A percentile compares a stretch with the other conserved stretches of the same genome.
phyloP scores from a whole-genome alignment of 2,797 vertebrate genomes.

The Rhyacichthys aspro region DNA sequence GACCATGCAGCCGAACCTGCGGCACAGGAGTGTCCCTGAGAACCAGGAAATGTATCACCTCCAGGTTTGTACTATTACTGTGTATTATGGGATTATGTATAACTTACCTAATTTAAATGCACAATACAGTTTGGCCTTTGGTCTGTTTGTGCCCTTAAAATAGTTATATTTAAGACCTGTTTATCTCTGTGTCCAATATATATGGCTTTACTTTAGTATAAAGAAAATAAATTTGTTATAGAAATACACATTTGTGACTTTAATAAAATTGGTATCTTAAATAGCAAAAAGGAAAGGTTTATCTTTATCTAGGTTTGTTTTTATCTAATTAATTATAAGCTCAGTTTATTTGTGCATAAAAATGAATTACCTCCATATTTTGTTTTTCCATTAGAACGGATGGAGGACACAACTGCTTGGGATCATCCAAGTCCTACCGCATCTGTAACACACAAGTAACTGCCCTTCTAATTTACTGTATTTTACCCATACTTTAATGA shows the following conservation, averaged over 20 bases:
- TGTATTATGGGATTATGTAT: neutral
- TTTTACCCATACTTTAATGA: neutral
- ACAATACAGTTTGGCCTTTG: neutral
- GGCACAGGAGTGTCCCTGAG: conserved; percentile 86
- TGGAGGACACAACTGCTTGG: conserved; percentile 85
- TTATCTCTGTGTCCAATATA: too few species aligned
- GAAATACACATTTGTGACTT: too few species aligned
- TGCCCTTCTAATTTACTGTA: neutral
- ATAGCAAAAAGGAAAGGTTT: too few species aligned
- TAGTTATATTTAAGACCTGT: too few species aligned
- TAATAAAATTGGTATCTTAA: too few species aligned
- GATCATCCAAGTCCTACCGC: conserved; percentile 82
- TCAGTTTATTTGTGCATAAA: neutral
- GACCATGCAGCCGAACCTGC: conserved; percentile 89
- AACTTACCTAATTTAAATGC: neutral
- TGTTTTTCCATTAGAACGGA: conserved; percentile 82
- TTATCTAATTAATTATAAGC: neutral
- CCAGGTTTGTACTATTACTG: conserved; percentile 75
- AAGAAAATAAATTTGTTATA: too few species aligned
- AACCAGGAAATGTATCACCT: conserved; percentile 84
- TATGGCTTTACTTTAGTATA: too few species aligned
- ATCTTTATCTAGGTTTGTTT: too few species aligned
- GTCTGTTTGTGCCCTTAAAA: too few species aligned
- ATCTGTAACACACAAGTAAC: conserved; percentile 87
- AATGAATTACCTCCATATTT: neutral